Evolutionary conservation across 1,140 invertebrate species (phyloP), one percentile per base, ranked within the genome.

Genomic region (Mesaphorura yosii): DNA sequence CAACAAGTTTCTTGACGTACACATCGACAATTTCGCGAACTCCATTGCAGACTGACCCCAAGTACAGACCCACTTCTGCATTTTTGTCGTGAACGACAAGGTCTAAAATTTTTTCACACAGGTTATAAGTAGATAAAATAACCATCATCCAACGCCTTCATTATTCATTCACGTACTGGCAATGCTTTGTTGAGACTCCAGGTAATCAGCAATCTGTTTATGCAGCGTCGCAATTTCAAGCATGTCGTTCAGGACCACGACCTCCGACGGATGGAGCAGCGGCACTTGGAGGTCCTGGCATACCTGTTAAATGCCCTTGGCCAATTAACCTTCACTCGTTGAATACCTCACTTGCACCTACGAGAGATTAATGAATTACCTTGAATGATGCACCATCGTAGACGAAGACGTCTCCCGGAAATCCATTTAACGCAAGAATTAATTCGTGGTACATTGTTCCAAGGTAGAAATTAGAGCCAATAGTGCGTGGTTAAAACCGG

Each of bases 361-460:
- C 23, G 15, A 31, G 23, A 23, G 40, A 10, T 49, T 42, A 6
- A 31, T 20, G 20, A 19, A 28, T 51, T 53, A 58, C 51, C 44
- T 48, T 40, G n/a, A 48, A 26, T 17, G 20, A 27, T 6, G 22
- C 7, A 20, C 49, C 50, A 38, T 59, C 53, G 28, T 48, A 41
- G n/a, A 51, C 22, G 41, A 59, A 59, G 34, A 57, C 25, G 42
- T 59, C 60, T 20, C 60, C 57, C 41, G 51, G 15, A 31, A 39
- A 44, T 12, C 60, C 60, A 40, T 34, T 56, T 20, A 62, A 49
- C 1, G 57, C 54, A n/a, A 62, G 26, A 23, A 62, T 41, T 3
- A 62, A 20, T 48, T 62, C 60, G 37, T 62, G 60, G 34, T 50
- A 52, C 60, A 62, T 62, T 31, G n/a, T n/a, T n/a, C n/a, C n/a